These are phyloP conservation scores for Tuberolachnus salignus DNA, from an alignment of 2,888 invertebrate genomes.

Conservation along the genomic window DNA sequence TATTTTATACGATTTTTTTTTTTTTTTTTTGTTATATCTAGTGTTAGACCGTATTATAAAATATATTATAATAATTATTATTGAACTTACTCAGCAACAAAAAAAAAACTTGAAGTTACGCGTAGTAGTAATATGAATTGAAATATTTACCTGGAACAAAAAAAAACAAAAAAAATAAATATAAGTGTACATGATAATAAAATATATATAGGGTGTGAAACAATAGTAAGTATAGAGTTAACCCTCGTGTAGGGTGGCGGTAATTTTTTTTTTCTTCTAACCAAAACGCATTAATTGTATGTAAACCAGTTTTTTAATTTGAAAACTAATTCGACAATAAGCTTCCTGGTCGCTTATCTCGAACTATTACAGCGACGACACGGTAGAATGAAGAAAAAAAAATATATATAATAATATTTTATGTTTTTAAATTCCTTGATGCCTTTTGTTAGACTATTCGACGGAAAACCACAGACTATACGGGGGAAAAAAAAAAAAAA, in stretches of 20 bases:
- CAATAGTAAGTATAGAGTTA: constrained; percentile 16
- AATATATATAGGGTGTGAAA: constrained; percentile 35
- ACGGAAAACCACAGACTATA: constrained; percentile 36
- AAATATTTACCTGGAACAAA: constrained; percentile 55
- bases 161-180: constrained; percentile 15
- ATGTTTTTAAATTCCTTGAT: constrained; percentile 43
- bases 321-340: constrained; percentile 42
- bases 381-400: constrained; percentile 14
- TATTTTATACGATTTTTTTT: too few relatives aligned
- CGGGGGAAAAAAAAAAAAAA: too few relatives aligned
- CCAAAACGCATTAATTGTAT: constrained; percentile 11
- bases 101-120: constrained; percentile 16
- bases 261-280: not conserved
- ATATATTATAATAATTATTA: not conserved
- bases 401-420: not conserved
- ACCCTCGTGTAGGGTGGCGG: not conserved
- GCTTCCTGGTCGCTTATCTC: constrained; percentile 35
- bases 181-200: not conserved
- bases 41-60: not conserved
- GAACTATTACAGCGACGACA: not conserved
- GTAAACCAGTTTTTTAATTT: constrained; percentile 31
- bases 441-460: constrained; percentile 48
- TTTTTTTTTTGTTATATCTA: too few relatives aligned
- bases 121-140: constrained; percentile 8
- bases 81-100: constrained; percentile 28